A percentile compares a stretch with the other conserved stretches of the same genome.
phyloP scores from a whole-genome alignment of 92 coral and sea anemone genomes.

The Porites lobata region DNA sequence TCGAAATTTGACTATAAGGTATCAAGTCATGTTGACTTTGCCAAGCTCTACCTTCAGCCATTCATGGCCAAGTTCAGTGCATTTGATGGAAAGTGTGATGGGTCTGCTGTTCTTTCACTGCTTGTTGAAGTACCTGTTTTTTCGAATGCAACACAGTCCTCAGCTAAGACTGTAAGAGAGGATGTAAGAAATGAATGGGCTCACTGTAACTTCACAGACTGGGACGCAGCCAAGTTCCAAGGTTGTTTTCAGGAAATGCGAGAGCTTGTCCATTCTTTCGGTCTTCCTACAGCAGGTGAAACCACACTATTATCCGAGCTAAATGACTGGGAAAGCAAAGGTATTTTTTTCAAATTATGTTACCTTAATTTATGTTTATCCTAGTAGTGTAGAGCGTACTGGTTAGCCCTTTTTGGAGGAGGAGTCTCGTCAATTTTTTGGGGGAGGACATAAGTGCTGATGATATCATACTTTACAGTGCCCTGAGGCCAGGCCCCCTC shows the following conservation, averaged over 20 bases:
- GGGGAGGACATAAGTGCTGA: no score
- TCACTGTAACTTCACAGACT: conserved; percentile 63
- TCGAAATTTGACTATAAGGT: conserved; percentile 37
- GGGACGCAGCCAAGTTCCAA: conserved; percentile 46
- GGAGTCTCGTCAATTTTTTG: no score
- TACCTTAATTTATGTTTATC: neutral
- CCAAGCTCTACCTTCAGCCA: conserved; percentile 63
- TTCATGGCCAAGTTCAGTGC: conserved; percentile 71
- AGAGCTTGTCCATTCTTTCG: conserved; percentile 28
- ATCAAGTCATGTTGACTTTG: conserved; percentile 45
- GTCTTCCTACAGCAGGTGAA: neutral
- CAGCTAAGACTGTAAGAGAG: conserved; percentile 45
- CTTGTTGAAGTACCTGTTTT: conserved; percentile 55
- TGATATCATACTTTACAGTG: no score
- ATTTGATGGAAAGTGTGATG: conserved; percentile 62
- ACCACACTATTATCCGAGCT: conserved; percentile 4
- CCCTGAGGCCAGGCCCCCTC: no score
- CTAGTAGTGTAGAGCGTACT: no score
- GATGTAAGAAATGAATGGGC: conserved; percentile 73
- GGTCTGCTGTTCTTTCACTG: conserved; percentile 44
- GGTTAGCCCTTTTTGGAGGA: no score
- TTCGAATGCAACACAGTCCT: neutral
- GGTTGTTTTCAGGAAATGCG: conserved; percentile 48
- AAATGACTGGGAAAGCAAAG: conserved; percentile 50
- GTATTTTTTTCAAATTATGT: neutral